phyloP scores from a whole-genome alignment of 2,797 vertebrate species.

The Sciurus vulgaris region DNA sequence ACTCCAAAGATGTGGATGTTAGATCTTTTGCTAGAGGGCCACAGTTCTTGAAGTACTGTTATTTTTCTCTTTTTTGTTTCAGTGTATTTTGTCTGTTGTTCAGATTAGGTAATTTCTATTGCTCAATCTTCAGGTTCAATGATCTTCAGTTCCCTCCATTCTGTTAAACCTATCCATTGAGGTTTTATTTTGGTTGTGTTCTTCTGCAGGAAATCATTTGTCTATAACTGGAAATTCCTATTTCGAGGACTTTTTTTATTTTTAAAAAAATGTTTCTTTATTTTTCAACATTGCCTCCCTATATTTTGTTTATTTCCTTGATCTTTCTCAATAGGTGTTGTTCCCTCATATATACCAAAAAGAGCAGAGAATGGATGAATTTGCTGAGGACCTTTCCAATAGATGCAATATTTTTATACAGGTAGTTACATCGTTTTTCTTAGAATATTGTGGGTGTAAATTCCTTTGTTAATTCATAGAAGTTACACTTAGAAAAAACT shows the following conservation, averaged over 20 bases:
- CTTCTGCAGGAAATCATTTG: background rate
- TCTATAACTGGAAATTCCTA: background rate
- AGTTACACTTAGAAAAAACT: background rate
- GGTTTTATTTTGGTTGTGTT: no score
- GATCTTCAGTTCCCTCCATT: no score
- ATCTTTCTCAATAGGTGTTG: background rate
- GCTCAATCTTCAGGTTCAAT: no score
- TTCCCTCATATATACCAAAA: background rate
- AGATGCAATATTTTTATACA: conserved; percentile 98
- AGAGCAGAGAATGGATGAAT: conserved; percentile 88
- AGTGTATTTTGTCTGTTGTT: no score
- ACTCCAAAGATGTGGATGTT: no score
- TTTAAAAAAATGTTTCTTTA: background rate
- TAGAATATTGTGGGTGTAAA: conserved; percentile 34
- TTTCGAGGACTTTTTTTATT: background rate
- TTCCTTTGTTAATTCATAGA: conserved; percentile 49
- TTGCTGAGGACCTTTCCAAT: conserved; percentile 95
- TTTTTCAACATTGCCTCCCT: background rate
- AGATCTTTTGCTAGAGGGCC: no score
- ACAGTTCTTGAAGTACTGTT: no score
- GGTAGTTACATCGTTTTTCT: conserved; percentile 87
- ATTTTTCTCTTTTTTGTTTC: no score
- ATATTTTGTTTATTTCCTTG: background rate
- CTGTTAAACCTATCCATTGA: no score
- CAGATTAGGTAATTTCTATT: no score